Evolutionary conservation across 1,140 invertebrate genomes (phyloP).

Genomic region (Neodiprion pinetum): DNA sequence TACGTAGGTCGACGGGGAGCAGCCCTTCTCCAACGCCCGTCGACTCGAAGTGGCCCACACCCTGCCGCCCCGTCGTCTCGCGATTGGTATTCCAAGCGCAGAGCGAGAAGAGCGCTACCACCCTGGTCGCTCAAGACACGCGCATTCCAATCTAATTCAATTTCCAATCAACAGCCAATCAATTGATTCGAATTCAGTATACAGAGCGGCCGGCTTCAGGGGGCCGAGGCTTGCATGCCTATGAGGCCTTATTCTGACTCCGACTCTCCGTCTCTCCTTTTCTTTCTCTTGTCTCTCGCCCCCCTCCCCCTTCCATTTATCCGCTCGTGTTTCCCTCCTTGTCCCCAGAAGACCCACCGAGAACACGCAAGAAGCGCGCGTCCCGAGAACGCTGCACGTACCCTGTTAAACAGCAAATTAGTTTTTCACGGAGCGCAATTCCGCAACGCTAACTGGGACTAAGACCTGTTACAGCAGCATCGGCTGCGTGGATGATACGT

Average conservation of each 20-base stretch:
- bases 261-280: constrained; percentile 30
- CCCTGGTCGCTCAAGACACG: constrained; percentile 44
- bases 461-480: constrained; percentile 23
- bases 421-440: constrained; percentile 44
- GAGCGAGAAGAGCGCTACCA: constrained; percentile 43
- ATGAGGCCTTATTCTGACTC: constrained; percentile 36
- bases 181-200: constrained; percentile 66
- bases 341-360: background rate
- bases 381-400: constrained; percentile 30
- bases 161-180: constrained; percentile 69
- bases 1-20: background rate
- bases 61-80: constrained; percentile 8
- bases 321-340: constrained; percentile 24
- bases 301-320: constrained; percentile 25
- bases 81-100: constrained; percentile 56
- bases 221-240: background rate
- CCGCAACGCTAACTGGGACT: constrained; percentile 28
- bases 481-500: background rate
- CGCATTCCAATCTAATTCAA: constrained; percentile 66
- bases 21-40: background rate
- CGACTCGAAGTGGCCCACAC: background rate
- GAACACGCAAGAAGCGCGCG: background rate
- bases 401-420: constrained; percentile 45
- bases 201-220: constrained; percentile 46
- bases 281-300: constrained; percentile 17